Percentiles rank a stretch among this genome's conserved stretches.
phyloP scores from a whole-genome alignment of 2,113 vertebrate genomes.

The Phrynosoma blainvillii region DNA sequence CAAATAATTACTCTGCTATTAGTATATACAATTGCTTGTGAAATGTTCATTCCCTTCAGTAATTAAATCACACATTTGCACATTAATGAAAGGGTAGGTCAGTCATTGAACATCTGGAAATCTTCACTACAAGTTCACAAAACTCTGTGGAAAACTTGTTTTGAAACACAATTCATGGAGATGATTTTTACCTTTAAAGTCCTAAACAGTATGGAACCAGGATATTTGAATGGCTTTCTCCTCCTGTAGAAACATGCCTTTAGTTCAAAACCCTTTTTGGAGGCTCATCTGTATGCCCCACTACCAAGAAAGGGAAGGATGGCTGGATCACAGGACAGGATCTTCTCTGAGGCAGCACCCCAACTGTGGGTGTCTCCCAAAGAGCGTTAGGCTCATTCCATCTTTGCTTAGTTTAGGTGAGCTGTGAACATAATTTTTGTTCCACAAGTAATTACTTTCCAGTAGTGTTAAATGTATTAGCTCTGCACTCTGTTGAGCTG shows the following conservation, averaged over 20 bases:
- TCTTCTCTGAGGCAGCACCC: no score
- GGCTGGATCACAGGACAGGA: no score
- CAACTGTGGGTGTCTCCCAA: no score
- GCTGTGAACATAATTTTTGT: no score
- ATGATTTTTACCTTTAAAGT: no score
- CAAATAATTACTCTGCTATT: background rate
- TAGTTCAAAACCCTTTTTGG: background rate
- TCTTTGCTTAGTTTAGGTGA: no score
- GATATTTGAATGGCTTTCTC: background rate
- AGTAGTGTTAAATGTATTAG: no score
- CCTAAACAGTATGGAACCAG: background rate
- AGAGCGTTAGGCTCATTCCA: no score
- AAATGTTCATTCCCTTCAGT: background rate
- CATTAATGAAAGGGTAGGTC: background rate
- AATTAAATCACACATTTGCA: background rate
- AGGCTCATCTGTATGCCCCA: background rate
- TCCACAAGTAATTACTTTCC: no score
- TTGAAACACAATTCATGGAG: background rate
- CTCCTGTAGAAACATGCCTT: background rate
- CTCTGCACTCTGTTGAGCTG: no score
- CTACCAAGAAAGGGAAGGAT: background rate
- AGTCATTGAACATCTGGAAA: background rate
- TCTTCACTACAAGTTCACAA: background rate
- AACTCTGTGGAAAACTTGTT: background rate
- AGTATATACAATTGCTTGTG: background rate